Evolutionary conservation across 2,113 vertebrate species (phyloP).

Genomic region (Willisornis vidua): DNA sequence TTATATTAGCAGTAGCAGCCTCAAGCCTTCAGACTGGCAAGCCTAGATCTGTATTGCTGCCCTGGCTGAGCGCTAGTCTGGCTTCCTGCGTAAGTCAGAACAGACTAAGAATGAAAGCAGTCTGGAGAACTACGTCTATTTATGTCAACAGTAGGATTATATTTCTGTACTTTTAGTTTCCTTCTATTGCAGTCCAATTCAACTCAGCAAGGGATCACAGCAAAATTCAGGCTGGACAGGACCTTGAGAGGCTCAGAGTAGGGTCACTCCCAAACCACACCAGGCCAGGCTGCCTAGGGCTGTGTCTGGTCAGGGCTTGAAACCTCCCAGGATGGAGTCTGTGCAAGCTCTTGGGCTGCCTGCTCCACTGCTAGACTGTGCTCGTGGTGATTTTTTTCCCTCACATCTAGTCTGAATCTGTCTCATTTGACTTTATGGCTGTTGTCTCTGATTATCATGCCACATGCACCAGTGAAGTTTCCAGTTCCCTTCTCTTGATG

Average conservation of each 20-base stretch:
- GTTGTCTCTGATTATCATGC: background rate
- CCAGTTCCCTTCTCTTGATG: background rate
- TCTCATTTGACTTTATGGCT: background rate
- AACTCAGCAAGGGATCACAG: background rate
- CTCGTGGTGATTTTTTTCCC: background rate
- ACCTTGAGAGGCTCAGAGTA: background rate
- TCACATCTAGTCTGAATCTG: background rate
- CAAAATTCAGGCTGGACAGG: background rate
- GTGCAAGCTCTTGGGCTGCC: background rate
- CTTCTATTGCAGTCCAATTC: constrained; percentile 1
- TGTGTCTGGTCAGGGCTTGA: background rate
- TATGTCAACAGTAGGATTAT: constrained; percentile 53
- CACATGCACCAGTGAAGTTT: background rate
- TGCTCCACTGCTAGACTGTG: background rate
- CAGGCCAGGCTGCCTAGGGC: background rate
- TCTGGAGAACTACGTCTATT: background rate
- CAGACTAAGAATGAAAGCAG: background rate
- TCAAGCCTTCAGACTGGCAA: background rate
- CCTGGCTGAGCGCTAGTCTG: background rate
- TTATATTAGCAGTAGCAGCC: background rate
- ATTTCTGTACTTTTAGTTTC: constrained; percentile 61
- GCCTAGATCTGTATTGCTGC: background rate
- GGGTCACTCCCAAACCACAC: background rate
- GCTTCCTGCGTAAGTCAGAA: background rate
- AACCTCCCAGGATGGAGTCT: background rate